A percentile compares a stretch with the other conserved stretches of the same genome.
Evolutionary conservation across 2,113 vertebrate genomes (phyloP).

Genomic region (Zingel zingel): DNA sequence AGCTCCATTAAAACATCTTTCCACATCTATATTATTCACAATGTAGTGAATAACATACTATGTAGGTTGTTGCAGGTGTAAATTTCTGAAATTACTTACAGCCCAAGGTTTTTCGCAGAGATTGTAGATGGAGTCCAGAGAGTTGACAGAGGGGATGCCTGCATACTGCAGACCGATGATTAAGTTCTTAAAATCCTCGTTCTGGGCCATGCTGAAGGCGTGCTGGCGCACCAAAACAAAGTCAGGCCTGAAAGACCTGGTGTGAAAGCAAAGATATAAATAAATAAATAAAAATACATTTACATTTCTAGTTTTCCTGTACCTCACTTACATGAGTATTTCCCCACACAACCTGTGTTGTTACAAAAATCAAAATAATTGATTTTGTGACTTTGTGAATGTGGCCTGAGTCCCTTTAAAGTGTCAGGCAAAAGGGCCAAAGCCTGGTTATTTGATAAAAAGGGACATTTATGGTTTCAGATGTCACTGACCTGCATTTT

Average conservation of each 20-base stretch:
- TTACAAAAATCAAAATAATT: not conserved
- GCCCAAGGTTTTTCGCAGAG: conserved; percentile 99
- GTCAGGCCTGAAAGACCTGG: conserved; percentile 95
- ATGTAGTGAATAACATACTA: not conserved
- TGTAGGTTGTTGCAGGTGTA: not conserved
- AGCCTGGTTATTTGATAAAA: not conserved
- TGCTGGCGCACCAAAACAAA: conserved; percentile 97
- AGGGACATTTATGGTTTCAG: not conserved
- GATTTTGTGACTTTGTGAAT: not conserved
- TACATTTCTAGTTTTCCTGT: not conserved
- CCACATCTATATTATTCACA: not conserved
- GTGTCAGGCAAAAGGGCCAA: not conserved
- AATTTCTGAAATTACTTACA: conserved; percentile 78
- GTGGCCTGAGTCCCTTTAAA: not conserved
- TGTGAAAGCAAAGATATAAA: conserved; percentile 9
- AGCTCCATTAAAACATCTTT: not conserved
- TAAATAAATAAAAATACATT: not conserved
- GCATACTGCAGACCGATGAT: conserved; percentile 97
- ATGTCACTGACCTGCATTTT: conserved; percentile 6
- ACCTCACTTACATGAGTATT: not conserved
- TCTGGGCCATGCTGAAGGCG: conserved; percentile 97
- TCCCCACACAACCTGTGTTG: not conserved
- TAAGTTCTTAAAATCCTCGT: conserved; percentile 95
- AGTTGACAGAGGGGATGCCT: conserved; percentile 94
- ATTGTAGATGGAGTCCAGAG: conserved; percentile 96